Evolutionary conservation across 2,113 vertebrate genomes (phyloP), one percentile per base, ranked within the genome.

Genomic region (Nanorana parkeri): DNA sequence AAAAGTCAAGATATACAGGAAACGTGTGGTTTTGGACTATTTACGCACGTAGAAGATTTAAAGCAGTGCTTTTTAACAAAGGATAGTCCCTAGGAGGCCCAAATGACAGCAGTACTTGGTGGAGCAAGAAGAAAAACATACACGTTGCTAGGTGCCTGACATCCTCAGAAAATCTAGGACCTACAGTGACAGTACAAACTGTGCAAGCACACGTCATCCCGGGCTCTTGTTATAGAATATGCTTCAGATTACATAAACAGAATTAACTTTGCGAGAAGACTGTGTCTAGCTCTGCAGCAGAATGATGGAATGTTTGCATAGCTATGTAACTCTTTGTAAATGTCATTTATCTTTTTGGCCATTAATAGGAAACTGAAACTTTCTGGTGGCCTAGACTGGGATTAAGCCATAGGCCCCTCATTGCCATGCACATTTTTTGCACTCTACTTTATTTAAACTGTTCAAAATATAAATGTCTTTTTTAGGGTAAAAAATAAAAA

Each of bases 221-320:
- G 20, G 75, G 23, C 60, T 63, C 60, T 52, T 51, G 60, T 77
- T 64, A 65, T 65, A 65, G 60, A 21, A 47, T 17, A 28, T 23
- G 60, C 24, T 52, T 77, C 75, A 54, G 32, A 65, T 77, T 77
- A 28, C 75, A 77, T 51, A 77, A 77, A 64, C 32, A 64, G 21
- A 77, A 26, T 64, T 64, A 65, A 51, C 60, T 64, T 7, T 20
- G 64, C 13, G n/a, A 16, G 19, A 36, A 52, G 32, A 21, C 17
- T 47, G 16, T 65, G 36, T 52, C 60, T 47, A 24, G 11, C 16
- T 77, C 23, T 15, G 74, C n/a, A 19, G 56, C n/a, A 47, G 41
- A 47, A 47, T 52, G 32, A 64, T 52, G 75, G n/a, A 52, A 26
- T 56, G 24, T 73, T 73, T 73, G 23, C 5, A 26, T 55, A 55